These are phyloP conservation scores for Ceyx erithaca DNA, from an alignment of 2,797 vertebrate species.

Conservation along the genomic window DNA sequence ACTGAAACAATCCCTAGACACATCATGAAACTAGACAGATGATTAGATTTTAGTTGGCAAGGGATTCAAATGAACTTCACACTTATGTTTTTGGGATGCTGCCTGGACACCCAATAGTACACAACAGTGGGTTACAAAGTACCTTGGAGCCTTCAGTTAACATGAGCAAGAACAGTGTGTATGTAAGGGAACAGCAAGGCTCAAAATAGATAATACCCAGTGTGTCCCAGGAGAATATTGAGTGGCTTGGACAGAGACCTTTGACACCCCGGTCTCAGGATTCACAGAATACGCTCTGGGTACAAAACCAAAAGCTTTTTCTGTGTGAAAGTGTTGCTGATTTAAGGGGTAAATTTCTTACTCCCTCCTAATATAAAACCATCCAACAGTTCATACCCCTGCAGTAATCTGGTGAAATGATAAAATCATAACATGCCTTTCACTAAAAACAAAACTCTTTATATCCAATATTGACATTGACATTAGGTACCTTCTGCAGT, in stretches of 20 bases:
- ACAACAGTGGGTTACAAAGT: constrained; percentile 29
- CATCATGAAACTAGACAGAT: constrained; percentile 37
- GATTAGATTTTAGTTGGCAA: constrained; percentile 59
- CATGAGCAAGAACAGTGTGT: not conserved
- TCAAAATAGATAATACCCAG: constrained; percentile 22
- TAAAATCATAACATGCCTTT: not conserved
- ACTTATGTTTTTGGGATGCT: constrained; percentile 39
- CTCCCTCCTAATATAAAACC: not conserved
- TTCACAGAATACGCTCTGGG: not conserved
- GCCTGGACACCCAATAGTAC: constrained; percentile 34
- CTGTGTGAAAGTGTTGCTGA: not conserved
- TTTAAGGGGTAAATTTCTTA: not conserved
- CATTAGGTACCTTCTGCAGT: not conserved
- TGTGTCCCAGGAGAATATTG: not conserved
- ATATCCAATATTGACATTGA: not conserved
- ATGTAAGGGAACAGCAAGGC: constrained; percentile 10
- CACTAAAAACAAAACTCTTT: not conserved
- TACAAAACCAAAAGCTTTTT: not conserved
- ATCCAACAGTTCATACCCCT: not conserved
- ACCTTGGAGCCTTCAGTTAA: constrained; percentile 29
- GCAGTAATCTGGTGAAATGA: not conserved
- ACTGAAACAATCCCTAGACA: constrained; percentile 45
- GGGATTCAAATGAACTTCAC: constrained; percentile 39
- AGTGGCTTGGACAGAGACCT: not conserved
- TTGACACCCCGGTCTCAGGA: not conserved